A percentile compares a stretch with the other conserved stretches of the same genome.
Evolutionary conservation across 2,797 vertebrate species (phyloP).

Genomic region (Cirrhinus molitorella): DNA sequence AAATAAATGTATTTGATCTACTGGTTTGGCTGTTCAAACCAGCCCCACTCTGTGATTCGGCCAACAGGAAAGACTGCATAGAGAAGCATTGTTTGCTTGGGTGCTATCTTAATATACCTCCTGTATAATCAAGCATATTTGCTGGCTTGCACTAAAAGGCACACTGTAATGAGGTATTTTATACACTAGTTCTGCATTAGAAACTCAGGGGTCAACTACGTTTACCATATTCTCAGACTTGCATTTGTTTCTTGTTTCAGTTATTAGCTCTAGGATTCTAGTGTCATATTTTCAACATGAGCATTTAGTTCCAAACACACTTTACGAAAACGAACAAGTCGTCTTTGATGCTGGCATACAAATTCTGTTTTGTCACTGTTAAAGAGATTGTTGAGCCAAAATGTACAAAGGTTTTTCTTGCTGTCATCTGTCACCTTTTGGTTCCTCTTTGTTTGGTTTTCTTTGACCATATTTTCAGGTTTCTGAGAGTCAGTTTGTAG

Average conservation of each 20-base stretch:
- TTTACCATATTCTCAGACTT: constrained; percentile 84
- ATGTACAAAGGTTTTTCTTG: constrained; percentile 65
- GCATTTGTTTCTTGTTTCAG: constrained; percentile 71
- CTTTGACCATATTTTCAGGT: constrained; percentile 70
- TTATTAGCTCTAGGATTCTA: constrained; percentile 55
- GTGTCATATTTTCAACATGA: constrained; percentile 70
- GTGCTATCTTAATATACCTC: constrained; percentile 87
- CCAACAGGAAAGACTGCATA: constrained; percentile 73
- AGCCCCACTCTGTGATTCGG: constrained; percentile 73
- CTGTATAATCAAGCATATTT: constrained; percentile 82
- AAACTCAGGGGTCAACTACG: constrained; percentile 87
- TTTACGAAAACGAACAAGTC: constrained; percentile 71
- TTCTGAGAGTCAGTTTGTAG: constrained; percentile 72
- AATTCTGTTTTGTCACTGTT: constrained; percentile 65
- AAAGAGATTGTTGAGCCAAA: constrained; percentile 81
- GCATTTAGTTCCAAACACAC: constrained; percentile 74
- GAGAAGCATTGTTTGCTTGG: constrained; percentile 79
- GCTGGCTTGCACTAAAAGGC: constrained; percentile 88
- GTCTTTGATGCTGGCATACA: constrained; percentile 64
- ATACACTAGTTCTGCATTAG: constrained; percentile 87
- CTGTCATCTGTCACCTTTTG: constrained; percentile 58
- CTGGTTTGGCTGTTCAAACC: constrained; percentile 81
- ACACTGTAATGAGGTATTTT: constrained; percentile 86
- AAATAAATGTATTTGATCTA: constrained; percentile 83
- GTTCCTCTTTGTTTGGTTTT: constrained; percentile 75